Base-by-base conservation (phyloP, 2,888 invertebrate genomes). In the Didymodactylos carnosus region DNA sequence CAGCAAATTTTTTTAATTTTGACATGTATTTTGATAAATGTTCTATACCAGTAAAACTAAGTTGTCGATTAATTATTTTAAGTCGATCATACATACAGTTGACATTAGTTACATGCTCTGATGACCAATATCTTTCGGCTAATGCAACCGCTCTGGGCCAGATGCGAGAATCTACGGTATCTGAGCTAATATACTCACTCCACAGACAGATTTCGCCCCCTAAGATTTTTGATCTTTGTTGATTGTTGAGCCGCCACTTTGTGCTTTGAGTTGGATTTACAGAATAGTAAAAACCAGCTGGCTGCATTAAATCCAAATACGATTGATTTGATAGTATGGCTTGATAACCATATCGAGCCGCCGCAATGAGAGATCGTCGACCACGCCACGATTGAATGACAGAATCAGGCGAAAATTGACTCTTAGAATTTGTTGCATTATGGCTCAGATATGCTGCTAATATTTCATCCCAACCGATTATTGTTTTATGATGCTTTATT, bases 181-280 rank as follows among this genome's bases (percentile, higher is more conserved):
- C 35, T 19, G 29, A 10, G 8, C 35, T 19, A 29, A 49, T 72
- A 43, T 49, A 75, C 39, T 75, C 75, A 3, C 88, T 88, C 94
- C 94, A 94, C 89, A 94, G 89, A 79, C 92, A 91, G 0, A 91
- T 91, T 82, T 93, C 93, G 0, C 94, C 94, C 0, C 94, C 94
- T 16, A 91, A 82, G 39, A 94, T 88, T 72, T 88, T 84, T 2
- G 86, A 79, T 78, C 88, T 87, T 78, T 89, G 86, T 5, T 78
- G 80, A n/a, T 78, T 79, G 3, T 83, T 29, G 8, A 62, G 14
- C 11, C 16, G n/a, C 19, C n/a, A 8, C n/a, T n/a, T 11, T 35
- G 29, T 35, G n/a, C 35, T n/a, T 19, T 62, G 3, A 62, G n/a
- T 62, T 10, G 62, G 62, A 35, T 62, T 35, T 11, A 35, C 3